Percentiles rank a stretch among this genome's conserved stretches.
Conservation (phyloP, 2,888 invertebrate species). For the Callinectes sapidus region DNA sequence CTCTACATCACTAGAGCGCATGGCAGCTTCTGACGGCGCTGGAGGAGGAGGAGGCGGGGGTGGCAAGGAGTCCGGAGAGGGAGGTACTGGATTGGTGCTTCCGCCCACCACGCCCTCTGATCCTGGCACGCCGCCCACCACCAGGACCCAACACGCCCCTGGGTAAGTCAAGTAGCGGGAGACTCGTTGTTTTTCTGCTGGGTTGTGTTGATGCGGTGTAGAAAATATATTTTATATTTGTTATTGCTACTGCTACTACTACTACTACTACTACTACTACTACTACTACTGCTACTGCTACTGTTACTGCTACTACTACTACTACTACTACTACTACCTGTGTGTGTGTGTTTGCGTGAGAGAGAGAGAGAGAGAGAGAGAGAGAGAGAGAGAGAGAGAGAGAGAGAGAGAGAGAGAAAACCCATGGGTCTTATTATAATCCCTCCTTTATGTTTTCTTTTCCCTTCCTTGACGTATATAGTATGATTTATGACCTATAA, state of each 20-base stretch:
- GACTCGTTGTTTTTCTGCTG: background rate
- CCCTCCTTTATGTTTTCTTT: background rate
- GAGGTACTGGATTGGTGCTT: background rate
- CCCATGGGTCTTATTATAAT: no score
- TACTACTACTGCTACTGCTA: constrained; percentile 26
- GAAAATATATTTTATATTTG: background rate
- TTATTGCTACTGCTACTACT: background rate
- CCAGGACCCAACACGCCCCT: background rate
- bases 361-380: background rate
- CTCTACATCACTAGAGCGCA: background rate
- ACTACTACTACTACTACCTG: constrained; percentile 14
- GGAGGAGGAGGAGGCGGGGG: background rate
- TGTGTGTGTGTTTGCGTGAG: no score
- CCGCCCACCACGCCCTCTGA: constrained; percentile 13
- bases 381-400: background rate
- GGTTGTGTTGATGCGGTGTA: background rate
- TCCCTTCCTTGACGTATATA: background rate
- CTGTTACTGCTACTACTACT: constrained; percentile 9
- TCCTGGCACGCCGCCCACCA: constrained; percentile 14
- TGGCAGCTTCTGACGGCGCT: constrained; percentile 19
- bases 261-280: constrained; percentile 36
- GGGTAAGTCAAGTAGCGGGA: background rate
- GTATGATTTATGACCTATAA: background rate
- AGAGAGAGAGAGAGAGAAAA: background rate
- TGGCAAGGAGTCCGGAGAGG: background rate